Base-by-base conservation (phyloP, 2,113 vertebrate genomes). In the Spermophilus dauricus region DNA sequence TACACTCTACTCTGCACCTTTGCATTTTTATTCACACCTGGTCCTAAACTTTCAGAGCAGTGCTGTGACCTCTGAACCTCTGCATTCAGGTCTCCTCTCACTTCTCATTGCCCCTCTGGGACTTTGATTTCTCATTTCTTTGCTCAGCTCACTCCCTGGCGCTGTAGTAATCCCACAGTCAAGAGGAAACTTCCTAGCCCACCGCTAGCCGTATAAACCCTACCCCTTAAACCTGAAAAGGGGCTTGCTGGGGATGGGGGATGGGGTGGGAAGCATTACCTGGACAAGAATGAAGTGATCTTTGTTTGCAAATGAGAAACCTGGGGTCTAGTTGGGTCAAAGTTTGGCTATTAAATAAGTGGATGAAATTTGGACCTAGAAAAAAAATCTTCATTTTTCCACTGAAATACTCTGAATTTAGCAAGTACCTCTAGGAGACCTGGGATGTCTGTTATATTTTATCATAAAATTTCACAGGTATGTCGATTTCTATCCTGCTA, bases 381-480 rank as follows among this genome's bases (percentile, higher is more conserved):
- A 17, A 77, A 48, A 17, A 77, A 48, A 78, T 56, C n/a, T 26
- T 22, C 56, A 63, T 86, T 76, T 76, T 93, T 61, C 56, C 12
- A 61, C 80, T 56, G 18, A 34, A 48, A 56, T 30, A 76, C 45
- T 92, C 80, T 45, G 42, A 88, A 72, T 1, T 32, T 24, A 70
- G 39, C 4, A 37, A n/a, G 11, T 58, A 42, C 39, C 37, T 42
- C 11, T 37, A 65, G 26, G 1, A 89, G 12, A 73, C 6, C 70
- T 34, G 42, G 24, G 16, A 76, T 28, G 22, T 22, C 70, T 34
- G 30, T 17, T 10, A 96, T 0, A 34, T 67, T 73, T 96, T 65
- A 34, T 63, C 63, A 85, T 86, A 73, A 32, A 65, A 72, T 94
- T 48, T 73, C 58, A 90, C 48, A 72, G n/a, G 81, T 81, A 91